These are phyloP conservation scores for Chelonus insularis DNA, from an alignment of 1,140 invertebrate species.

Conservation along the genomic window DNA sequence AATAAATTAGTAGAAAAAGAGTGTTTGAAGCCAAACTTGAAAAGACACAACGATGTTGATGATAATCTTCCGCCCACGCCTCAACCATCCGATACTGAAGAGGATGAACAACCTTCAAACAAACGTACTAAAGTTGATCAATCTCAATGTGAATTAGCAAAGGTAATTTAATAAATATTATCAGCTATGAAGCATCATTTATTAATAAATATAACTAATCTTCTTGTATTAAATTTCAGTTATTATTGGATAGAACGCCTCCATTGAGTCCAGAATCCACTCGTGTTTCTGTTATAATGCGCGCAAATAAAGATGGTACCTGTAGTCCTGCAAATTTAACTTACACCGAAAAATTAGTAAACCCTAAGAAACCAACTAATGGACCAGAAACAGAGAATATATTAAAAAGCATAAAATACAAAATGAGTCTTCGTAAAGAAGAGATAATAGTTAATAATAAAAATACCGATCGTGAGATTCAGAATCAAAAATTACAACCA, in stretches of 20 bases:
- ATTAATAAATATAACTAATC: too few relatives aligned
- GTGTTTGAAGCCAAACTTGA: background rate
- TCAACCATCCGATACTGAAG: conserved; percentile 60
- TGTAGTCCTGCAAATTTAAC: conserved; percentile 63
- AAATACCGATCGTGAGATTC: conserved; percentile 58
- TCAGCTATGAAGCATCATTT: too few relatives aligned
- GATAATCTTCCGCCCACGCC: conserved; percentile 56
- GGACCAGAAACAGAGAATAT: conserved; percentile 66
- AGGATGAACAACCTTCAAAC: conserved; percentile 53
- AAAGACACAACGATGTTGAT: conserved; percentile 15
- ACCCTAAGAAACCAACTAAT: too few relatives aligned
- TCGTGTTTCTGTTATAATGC: conserved; percentile 75
- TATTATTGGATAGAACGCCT: conserved; percentile 58
- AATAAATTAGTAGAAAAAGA: conserved; percentile 40
- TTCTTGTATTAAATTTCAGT: too few relatives aligned
- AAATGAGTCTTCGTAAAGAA: conserved; percentile 71
- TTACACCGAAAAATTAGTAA: too few relatives aligned
- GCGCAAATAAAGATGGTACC: conserved; percentile 74
- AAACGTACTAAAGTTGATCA: conserved; percentile 41
- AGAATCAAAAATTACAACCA: conserved; percentile 45
- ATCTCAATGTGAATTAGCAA: conserved; percentile 47
- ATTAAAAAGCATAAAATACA: conserved; percentile 75
- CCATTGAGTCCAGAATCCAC: conserved; percentile 56
- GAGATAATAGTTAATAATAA: conserved; percentile 65
- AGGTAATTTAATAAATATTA: conserved; percentile 40